Base-by-base conservation (phyloP, 2,113 vertebrate species). In the Neogale vison region DNA sequence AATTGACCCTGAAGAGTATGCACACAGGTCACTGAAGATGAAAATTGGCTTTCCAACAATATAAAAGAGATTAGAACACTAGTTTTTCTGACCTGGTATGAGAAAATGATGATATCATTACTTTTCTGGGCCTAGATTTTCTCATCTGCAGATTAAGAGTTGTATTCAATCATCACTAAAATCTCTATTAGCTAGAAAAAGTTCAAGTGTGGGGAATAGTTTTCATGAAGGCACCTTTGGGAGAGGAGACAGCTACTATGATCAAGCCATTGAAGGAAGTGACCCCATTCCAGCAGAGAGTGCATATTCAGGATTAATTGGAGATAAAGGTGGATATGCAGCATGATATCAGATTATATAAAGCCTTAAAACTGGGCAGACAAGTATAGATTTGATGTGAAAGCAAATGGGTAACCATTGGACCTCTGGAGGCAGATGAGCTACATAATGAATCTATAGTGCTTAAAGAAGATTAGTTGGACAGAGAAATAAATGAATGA, bases 401-500 rank as follows among this genome's bases (percentile, higher is more conserved):
- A 93, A 85, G 39, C 36, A 88, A 67, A 61, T 82, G 63, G 21
- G 29, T 72, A 65, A 52, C 69, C 50, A 77, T 2, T 71, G 71
- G 34, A 81, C 45, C 45, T 88, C 81, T 50, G 29, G 47, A 91
- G 31, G 50, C 26, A 52, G 34, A 92, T 77, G 23, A 76, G 6
- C 17, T 77, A 21, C 61, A 59, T 71, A 91, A 85, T 79, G 55
- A 94, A 65, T 36, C 42, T 77, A 20, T 1, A 45, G 21, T 31
- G 17, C 63, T 96, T 86, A 89, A 90, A n/a, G 45, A 83, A 84
- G 29, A 85, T 96, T 88, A 80, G 57, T 71, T 34, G 34, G 52
- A 88, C 36, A 83, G 29, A 61, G 34, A 83, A 88, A 91, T 63
- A 15, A 21, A 67, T 15, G 34, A 71, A 88, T 36, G 63, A 81